These are phyloP conservation scores for Drosophila meridiana DNA, from an alignment of 2,888 invertebrate species.

Conservation along the genomic window DNA sequence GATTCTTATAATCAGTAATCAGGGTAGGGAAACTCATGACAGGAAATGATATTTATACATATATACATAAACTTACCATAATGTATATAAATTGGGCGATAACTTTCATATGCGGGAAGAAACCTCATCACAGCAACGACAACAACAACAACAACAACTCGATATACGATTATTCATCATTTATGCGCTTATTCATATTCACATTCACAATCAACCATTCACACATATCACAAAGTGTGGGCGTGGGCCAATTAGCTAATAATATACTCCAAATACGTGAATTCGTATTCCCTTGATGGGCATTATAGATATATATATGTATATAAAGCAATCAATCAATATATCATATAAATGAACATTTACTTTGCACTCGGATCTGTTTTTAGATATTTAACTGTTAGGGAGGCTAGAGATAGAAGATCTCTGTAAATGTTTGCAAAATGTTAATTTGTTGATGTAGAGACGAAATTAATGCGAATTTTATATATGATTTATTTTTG, in stretches of 20 bases:
- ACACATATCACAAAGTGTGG: slow-evolving; percentile 5
- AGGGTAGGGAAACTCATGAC: slow-evolving; percentile 32
- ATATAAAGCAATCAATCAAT: slow-evolving; percentile 3
- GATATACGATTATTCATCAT: slow-evolving; percentile 32
- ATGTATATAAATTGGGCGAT: slow-evolving; percentile 40
- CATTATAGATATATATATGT: slow-evolving; percentile 1
- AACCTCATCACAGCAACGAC: not conserved
- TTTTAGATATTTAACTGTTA: not conserved
- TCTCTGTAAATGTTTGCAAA: not conserved
- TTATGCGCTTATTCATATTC: slow-evolving; percentile 35
- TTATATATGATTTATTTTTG: not conserved
- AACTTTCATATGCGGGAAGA: slow-evolving; percentile 24
- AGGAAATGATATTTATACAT: slow-evolving; percentile 37
- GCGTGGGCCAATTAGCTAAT: slow-evolving; percentile 20
- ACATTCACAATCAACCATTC: slow-evolving; percentile 5
- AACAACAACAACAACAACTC: slow-evolving; percentile 7
- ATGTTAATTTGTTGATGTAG: not conserved
- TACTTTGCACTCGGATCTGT: not conserved
- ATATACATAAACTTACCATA: not conserved
- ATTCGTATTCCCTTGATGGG: slow-evolving; percentile 1
- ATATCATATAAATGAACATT: not conserved
- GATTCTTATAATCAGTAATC: slow-evolving; percentile 36
- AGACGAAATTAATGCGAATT: not conserved
- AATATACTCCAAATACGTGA: slow-evolving; percentile 12
- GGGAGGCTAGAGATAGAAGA: not conserved